A percentile compares a stretch with the other conserved stretches of the same genome.
phyloP scores from a whole-genome alignment of 2,888 invertebrate genomes.

The Xiphydria camelus region DNA sequence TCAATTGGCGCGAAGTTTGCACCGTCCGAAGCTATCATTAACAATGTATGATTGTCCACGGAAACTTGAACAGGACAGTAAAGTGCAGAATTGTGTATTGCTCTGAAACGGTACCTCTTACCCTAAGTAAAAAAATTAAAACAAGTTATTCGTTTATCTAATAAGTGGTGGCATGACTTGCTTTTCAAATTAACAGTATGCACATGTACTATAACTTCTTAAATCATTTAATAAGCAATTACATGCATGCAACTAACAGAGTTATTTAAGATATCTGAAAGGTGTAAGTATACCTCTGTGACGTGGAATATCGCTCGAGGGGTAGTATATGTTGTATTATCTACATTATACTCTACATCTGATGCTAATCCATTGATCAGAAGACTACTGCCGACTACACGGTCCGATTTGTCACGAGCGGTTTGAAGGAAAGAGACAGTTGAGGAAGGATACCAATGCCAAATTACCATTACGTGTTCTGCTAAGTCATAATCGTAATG shows the following conservation, averaged over 20 bases:
- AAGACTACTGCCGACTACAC: constrained; percentile 35
- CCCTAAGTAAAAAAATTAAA: too few relatives aligned
- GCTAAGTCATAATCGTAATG: constrained; percentile 60
- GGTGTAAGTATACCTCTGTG: constrained; percentile 22
- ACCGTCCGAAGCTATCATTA: constrained; percentile 52
- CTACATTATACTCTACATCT: constrained; percentile 23
- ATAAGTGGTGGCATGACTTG: too few relatives aligned
- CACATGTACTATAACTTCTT: too few relatives aligned
- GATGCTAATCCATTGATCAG: constrained; percentile 44
- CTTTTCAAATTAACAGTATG: too few relatives aligned
- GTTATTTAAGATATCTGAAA: neutral
- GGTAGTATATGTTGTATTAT: constrained; percentile 25
- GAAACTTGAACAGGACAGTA: constrained; percentile 56
- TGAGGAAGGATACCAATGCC: constrained; percentile 57
- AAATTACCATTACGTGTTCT: constrained; percentile 58
- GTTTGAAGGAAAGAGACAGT: constrained; percentile 33
- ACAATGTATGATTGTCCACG: constrained; percentile 49
- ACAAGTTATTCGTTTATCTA: too few relatives aligned
- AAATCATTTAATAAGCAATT: neutral
- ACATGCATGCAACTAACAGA: neutral
- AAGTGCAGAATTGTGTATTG: constrained; percentile 49
- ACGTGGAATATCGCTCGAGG: constrained; percentile 38
- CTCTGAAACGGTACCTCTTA: constrained; percentile 47
- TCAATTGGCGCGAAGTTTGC: constrained; percentile 44
- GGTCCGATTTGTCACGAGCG: constrained; percentile 27